Percentiles rank a stretch among this genome's conserved stretches.
These are phyloP conservation scores for Gorilla gorilla DNA, from an alignment of 2,113 vertebrate genomes.

Conservation along the genomic window DNA sequence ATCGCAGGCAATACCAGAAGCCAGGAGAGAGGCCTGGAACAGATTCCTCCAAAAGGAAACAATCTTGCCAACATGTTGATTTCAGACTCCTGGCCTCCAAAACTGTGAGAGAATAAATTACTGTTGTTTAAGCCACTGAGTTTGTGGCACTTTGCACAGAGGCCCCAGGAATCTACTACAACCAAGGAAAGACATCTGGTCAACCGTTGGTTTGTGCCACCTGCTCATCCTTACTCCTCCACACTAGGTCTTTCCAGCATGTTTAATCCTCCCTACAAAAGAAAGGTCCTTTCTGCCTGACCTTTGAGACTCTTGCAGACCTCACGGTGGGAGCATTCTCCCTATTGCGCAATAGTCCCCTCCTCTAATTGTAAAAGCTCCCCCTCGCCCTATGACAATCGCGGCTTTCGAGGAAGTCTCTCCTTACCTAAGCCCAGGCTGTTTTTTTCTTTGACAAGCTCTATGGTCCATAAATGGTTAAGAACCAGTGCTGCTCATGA, in stretches of 20 bases:
- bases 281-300: not conserved
- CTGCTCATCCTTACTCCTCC: not conserved
- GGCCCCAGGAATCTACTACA: not conserved
- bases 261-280: not conserved
- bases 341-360: not conserved
- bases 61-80: not conserved
- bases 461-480: not conserved
- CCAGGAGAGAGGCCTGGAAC: not conserved
- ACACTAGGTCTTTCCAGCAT: not conserved
- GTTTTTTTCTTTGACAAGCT: not conserved
- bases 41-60: not conserved
- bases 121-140: not conserved
- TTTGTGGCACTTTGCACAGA: not conserved
- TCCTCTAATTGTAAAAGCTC: not conserved
- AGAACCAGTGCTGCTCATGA: not conserved
- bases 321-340: not conserved
- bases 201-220: not conserved
- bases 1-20: not conserved
- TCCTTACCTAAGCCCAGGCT: not conserved
- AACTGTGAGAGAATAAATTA: not conserved
- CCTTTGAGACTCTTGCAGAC: not conserved
- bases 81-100: not conserved
- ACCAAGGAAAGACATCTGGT: not conserved
- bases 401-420: not conserved
- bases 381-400: not conserved